Conservation (phyloP, 2,113 vertebrate species). For the Leptobrachium ailaonicum region DNA sequence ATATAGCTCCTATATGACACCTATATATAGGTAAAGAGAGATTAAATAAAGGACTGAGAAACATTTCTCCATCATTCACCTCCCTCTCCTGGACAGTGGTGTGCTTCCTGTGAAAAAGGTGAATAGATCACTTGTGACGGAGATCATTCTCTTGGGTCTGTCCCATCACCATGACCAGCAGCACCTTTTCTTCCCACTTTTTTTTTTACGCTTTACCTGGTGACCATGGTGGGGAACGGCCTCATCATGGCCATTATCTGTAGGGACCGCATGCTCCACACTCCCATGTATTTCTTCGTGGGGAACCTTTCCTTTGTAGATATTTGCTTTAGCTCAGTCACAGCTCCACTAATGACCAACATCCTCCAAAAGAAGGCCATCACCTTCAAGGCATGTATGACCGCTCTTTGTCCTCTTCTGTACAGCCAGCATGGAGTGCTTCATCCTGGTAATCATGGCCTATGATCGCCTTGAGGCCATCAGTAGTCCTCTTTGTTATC, state of each 20-base stretch:
- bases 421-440: slow-evolving; percentile 20
- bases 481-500: slow-evolving; percentile 4
- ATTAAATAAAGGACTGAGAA: too few relatives aligned
- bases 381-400: slow-evolving; percentile 27
- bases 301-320: slow-evolving; percentile 54
- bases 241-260: neutral
- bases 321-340: slow-evolving; percentile 44
- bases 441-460: slow-evolving; percentile 21
- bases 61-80: too few relatives aligned
- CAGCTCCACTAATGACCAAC: slow-evolving; percentile 25
- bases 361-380: slow-evolving; percentile 6
- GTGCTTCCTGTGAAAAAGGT: neutral
- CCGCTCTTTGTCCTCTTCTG: slow-evolving; percentile 24
- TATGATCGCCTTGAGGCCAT: slow-evolving; percentile 20
- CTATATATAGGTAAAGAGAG: too few relatives aligned
- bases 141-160: slow-evolving; percentile 20
- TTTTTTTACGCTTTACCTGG: neutral
- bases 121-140: slow-evolving; percentile 3
- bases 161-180: neutral
- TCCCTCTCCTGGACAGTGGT: too few relatives aligned
- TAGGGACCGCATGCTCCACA: neutral
- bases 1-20: too few relatives aligned
- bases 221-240: neutral
- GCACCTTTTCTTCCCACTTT: neutral
- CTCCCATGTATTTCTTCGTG: slow-evolving; percentile 52